These are phyloP conservation scores for Aporophyla lueneburgensis DNA, from an alignment of 2,888 invertebrate species.

Conservation along the genomic window DNA sequence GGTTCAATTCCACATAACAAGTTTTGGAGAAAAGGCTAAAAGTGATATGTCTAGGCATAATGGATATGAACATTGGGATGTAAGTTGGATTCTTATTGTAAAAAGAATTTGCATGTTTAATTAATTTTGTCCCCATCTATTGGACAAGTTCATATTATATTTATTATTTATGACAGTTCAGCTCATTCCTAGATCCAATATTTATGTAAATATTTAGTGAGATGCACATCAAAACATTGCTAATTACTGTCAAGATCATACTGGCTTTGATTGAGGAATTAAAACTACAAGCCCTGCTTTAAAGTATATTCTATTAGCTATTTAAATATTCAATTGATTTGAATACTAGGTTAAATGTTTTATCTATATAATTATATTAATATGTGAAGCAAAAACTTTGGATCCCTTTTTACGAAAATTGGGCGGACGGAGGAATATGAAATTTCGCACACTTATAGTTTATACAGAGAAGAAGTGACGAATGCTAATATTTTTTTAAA, in stretches of 20 bases:
- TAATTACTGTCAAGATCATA: not conserved
- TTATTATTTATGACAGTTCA: not conserved
- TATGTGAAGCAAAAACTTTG: too few relatives aligned
- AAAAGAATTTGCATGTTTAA: not conserved
- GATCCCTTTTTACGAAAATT: too few relatives aligned
- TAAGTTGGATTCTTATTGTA: slow-evolving; percentile 83
- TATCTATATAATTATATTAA: too few relatives aligned
- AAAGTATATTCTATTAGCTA: not conserved
- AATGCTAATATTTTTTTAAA: too few relatives aligned
- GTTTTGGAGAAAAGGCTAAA: slow-evolving; percentile 94
- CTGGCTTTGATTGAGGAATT: not conserved
- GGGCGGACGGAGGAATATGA: too few relatives aligned
- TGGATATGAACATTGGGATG: slow-evolving; percentile 98
- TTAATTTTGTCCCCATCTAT: not conserved
- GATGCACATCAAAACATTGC: not conserved
- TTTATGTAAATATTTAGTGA: not conserved
- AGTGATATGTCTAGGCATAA: slow-evolving; percentile 95
- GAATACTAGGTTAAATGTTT: not conserved
- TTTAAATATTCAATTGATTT: not conserved
- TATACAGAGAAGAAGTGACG: too few relatives aligned
- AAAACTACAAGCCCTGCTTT: not conserved
- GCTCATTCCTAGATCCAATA: not conserved
- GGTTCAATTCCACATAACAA: slow-evolving; percentile 95
- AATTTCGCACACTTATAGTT: too few relatives aligned
- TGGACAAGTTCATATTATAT: not conserved